Percentiles rank a stretch among this genome's conserved stretches.
Evolutionary conservation across 37 sponge, comb jelly and placozoan species (phyloP).

Genomic region (Spongia lamella): DNA sequence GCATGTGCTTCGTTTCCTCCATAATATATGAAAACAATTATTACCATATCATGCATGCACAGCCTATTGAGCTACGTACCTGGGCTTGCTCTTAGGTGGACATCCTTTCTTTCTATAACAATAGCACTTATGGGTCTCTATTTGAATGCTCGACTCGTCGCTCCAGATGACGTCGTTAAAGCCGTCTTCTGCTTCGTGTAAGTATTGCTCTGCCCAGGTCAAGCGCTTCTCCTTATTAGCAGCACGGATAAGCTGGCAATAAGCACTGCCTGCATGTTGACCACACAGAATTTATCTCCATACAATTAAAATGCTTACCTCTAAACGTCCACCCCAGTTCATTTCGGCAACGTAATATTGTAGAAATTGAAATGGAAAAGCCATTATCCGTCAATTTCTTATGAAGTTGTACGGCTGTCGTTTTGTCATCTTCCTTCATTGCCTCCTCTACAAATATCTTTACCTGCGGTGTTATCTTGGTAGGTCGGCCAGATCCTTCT

Average conservation of each 20-base stretch:
- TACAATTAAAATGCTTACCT: neutral
- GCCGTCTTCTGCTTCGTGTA: too few species aligned
- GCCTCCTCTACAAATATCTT: neutral
- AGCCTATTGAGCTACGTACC: too few species aligned
- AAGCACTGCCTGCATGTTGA: constrained; percentile 4
- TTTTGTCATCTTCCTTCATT: constrained; percentile 10
- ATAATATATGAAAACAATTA: too few species aligned
- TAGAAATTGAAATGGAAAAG: too few species aligned
- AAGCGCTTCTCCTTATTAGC: neutral
- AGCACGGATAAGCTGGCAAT: constrained; percentile 1
- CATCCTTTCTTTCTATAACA: neutral
- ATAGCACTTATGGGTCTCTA: neutral
- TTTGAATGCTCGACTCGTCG: neutral
- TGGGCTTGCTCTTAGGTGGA: neutral
- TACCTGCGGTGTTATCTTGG: constrained; percentile 1
- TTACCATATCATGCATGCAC: too few species aligned
- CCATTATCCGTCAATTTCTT: neutral
- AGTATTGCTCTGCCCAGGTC: too few species aligned
- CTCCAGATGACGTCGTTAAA: too few species aligned
- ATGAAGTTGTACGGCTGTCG: neutral
- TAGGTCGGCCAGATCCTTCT: constrained; percentile 1
- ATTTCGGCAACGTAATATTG: too few species aligned
- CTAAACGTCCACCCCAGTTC: too few species aligned
- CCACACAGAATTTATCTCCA: neutral
- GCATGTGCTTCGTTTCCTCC: too few species aligned